Conservation (phyloP, 2,797 vertebrate species). For the Pteronotus mesoamericanus region DNA sequence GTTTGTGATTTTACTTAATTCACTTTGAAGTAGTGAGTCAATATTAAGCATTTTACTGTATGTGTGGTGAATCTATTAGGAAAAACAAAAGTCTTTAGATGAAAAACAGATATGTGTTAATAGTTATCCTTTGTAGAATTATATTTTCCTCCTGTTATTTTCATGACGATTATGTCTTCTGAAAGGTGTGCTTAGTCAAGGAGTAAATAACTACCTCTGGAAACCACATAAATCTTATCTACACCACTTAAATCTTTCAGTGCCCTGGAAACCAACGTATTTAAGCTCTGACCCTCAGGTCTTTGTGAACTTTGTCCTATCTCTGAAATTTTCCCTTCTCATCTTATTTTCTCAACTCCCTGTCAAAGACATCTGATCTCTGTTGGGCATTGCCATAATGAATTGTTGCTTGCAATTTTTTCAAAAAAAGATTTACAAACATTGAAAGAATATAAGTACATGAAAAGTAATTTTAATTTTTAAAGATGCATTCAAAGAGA, state of each 20-base stretch:
- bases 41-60: background rate
- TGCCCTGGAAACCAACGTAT: conserved; percentile 54
- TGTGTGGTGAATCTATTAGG: background rate
- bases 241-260: conserved; percentile 32
- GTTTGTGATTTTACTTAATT: background rate
- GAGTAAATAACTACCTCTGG: conserved; percentile 69
- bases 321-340: background rate
- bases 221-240: conserved; percentile 65
- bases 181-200: conserved; percentile 61
- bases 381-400: background rate
- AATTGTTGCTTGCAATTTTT: conserved; percentile 4
- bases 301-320: background rate
- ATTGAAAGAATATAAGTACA: background rate
- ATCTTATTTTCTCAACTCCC: conserved; percentile 22
- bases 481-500: background rate
- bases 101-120: background rate
- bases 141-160: conserved; percentile 38
- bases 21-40: background rate
- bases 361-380: conserved; percentile 27
- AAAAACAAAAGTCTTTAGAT: background rate
- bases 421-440: background rate
- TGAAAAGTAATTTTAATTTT: background rate
- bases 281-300: conserved; percentile 16
- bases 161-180: conserved; percentile 41
- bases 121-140: conserved; percentile 20